Percentiles rank a stretch among this genome's conserved stretches.
Conservation (phyloP, 2,113 vertebrate genomes). For the Centropristis striata region DNA sequence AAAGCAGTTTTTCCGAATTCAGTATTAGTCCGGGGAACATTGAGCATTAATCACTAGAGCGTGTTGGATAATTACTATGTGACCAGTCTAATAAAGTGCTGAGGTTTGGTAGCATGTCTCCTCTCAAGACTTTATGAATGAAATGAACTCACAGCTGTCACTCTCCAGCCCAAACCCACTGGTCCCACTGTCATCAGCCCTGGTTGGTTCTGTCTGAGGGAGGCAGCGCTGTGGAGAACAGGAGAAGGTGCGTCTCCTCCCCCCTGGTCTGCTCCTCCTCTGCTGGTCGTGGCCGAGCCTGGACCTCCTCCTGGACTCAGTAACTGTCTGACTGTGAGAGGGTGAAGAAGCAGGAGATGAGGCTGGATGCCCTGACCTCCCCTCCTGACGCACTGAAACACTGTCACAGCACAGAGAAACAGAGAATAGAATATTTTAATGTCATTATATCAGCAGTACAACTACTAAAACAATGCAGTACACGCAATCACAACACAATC, state of each 20-base stretch:
- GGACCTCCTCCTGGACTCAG: neutral
- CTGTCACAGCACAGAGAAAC: conserved; percentile 19
- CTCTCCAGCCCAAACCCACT: conserved; percentile 62
- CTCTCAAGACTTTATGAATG: too few species aligned
- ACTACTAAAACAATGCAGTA: too few species aligned
- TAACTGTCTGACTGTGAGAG: neutral
- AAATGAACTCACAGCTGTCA: conserved; percentile 77
- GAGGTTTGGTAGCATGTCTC: too few species aligned
- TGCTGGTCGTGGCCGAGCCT: neutral
- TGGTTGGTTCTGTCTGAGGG: conserved; percentile 36
- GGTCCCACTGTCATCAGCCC: conserved; percentile 37
- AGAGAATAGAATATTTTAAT: conserved; percentile 13
- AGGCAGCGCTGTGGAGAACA: conserved; percentile 70
- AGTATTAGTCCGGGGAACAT: too few species aligned
- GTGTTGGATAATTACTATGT: too few species aligned
- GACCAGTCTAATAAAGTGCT: too few species aligned
- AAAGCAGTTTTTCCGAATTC: too few species aligned
- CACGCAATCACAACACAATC: too few species aligned
- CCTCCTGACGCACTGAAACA: conserved; percentile 29
- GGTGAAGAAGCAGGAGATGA: conserved; percentile 10
- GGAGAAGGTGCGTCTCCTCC: conserved; percentile 40
- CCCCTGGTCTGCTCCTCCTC: neutral
- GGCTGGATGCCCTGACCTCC: conserved; percentile 17
- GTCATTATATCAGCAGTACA: too few species aligned
- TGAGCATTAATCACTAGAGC: too few species aligned